phyloP scores from a whole-genome alignment of 2,888 invertebrate species.

The Agrotis ipsilon region DNA sequence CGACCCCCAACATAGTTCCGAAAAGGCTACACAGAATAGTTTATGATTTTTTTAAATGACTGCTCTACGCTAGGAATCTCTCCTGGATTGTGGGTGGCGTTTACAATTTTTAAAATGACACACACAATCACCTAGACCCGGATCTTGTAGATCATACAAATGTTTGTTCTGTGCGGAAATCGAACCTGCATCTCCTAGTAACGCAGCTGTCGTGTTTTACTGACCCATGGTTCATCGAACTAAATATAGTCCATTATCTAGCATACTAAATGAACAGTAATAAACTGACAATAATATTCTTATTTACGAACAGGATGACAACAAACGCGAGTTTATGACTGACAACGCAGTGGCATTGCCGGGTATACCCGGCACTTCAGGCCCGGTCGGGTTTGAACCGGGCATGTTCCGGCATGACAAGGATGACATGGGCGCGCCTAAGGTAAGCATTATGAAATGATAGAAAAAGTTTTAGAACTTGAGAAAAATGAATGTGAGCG shows the following conservation, averaged over 20 bases:
- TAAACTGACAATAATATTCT: background rate
- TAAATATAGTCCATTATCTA: background rate
- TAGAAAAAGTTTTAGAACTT: background rate
- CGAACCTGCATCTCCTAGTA: too few species aligned
- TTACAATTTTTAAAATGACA: too few species aligned
- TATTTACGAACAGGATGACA: conserved; percentile 81
- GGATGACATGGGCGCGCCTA: conserved; percentile 87
- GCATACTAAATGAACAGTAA: background rate
- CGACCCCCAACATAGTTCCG: too few species aligned
- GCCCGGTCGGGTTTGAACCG: conserved; percentile 96
- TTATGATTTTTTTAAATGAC: too few species aligned
- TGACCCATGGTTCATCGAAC: too few species aligned
- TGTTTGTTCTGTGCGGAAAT: too few species aligned
- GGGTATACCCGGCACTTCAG: conserved; percentile 93
- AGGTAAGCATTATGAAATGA: conserved; percentile 72
- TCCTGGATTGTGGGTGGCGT: too few species aligned
- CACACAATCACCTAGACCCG: too few species aligned
- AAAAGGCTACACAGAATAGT: too few species aligned
- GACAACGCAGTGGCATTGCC: conserved; percentile 96
- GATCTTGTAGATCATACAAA: too few species aligned
- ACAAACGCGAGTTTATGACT: conserved; percentile 93
- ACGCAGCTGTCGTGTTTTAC: too few species aligned
- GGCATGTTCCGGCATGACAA: conserved; percentile 94
- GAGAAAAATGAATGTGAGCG: background rate
- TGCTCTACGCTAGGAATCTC: too few species aligned